A percentile compares a stretch with the other conserved stretches of the same genome.
phyloP scores from a whole-genome alignment of 2,888 invertebrate genomes.

The Aproaerema taeniolella region DNA sequence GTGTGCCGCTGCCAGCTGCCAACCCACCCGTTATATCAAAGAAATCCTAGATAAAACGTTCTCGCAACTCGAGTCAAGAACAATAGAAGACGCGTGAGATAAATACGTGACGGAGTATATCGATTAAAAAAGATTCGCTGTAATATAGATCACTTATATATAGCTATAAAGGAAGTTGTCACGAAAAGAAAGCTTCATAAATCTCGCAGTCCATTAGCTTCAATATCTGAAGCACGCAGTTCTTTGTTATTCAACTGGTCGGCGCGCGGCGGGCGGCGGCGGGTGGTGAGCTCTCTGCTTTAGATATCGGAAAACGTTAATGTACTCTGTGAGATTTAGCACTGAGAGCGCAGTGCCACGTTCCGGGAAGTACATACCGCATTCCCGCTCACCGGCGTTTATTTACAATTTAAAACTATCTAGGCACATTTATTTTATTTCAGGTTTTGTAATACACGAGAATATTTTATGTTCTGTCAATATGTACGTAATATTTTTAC shows the following conservation, averaged over 20 bases:
- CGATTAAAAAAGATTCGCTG: too few species aligned
- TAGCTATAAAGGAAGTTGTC: neutral
- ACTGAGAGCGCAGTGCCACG: slow-evolving; percentile 33
- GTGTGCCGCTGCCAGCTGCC: slow-evolving; percentile 24
- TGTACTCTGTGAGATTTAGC: slow-evolving; percentile 64
- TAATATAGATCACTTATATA: too few species aligned
- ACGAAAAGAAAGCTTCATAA: slow-evolving; percentile 56
- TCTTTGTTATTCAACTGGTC: slow-evolving; percentile 70
- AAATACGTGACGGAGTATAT: too few species aligned
- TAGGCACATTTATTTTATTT: too few species aligned
- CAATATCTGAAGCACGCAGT: slow-evolving; percentile 65
- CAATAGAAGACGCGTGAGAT: too few species aligned
- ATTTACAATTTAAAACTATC: slow-evolving; percentile 23
- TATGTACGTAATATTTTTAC: too few species aligned
- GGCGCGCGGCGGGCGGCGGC: too few species aligned
- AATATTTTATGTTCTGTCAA: too few species aligned
- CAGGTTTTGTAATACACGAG: too few species aligned
- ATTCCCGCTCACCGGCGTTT: slow-evolving; percentile 19
- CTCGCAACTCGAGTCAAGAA: too few species aligned
- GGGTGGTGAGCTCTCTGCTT: slow-evolving; percentile 57
- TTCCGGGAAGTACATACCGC: slow-evolving; percentile 30
- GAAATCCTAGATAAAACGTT: slow-evolving; percentile 3
- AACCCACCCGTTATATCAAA: too few species aligned
- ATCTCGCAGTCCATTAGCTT: slow-evolving; percentile 63
- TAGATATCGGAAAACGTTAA: slow-evolving; percentile 73